These are phyloP conservation scores for Elaphurus davidianus DNA, from an alignment of 2,113 vertebrate genomes.

Conservation along the genomic window DNA sequence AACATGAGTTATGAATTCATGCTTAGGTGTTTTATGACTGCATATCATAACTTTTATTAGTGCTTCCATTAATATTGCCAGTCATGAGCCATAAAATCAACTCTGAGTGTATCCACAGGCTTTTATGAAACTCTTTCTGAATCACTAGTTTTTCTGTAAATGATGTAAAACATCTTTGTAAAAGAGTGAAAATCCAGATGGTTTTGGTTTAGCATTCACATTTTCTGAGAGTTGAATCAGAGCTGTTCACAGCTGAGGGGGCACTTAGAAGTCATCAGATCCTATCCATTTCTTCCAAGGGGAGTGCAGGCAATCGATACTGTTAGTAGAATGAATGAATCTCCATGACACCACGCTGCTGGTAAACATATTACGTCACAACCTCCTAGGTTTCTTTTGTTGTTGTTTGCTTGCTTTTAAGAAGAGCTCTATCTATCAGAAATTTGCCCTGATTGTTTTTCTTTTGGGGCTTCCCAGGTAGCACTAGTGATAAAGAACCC, in stretches of 20 bases:
- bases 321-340: background rate
- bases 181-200: background rate
- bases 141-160: conserved; percentile 54
- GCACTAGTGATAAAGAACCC: background rate
- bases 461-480: background rate
- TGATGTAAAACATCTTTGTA: conserved; percentile 23
- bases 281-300: background rate
- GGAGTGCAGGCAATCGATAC: background rate
- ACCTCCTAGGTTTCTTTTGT: background rate
- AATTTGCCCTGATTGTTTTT: background rate
- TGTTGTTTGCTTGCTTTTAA: background rate
- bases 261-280: background rate
- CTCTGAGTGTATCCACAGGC: background rate
- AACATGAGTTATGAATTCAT: conserved; percentile 36
- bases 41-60: conserved; percentile 60
- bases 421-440: background rate
- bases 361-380: background rate
- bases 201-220: background rate
- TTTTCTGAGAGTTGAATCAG: background rate
- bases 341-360: background rate
- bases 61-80: conserved; percentile 60
- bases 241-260: background rate
- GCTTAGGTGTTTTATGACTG: conserved; percentile 48
- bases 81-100: conserved; percentile 56
- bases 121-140: conserved; percentile 51